Conservation (phyloP, 2,113 vertebrate species). For the Cyphomyrus discorhynchus region DNA sequence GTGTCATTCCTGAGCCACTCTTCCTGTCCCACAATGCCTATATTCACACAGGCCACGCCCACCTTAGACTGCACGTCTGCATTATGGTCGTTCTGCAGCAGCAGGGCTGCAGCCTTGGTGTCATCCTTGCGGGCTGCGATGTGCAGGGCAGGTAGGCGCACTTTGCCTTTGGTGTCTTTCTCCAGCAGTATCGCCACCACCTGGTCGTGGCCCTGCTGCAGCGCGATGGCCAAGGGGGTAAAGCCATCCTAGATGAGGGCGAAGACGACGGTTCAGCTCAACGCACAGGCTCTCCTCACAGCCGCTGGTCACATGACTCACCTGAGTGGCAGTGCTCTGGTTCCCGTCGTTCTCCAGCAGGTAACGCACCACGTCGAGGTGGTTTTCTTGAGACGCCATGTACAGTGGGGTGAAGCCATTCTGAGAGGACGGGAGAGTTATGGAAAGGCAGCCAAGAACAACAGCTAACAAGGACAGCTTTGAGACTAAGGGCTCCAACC, state of each 20-base stretch:
- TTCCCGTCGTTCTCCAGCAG: constrained; percentile 92
- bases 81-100: constrained; percentile 96
- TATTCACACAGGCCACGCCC: constrained; percentile 26
- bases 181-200: constrained; percentile 90
- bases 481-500: constrained; percentile 52
- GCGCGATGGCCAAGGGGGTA: constrained; percentile 87
- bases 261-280: neutral
- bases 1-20: neutral
- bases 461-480: neutral
- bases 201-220: constrained; percentile 95
- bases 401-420: constrained; percentile 95
- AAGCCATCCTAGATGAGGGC: constrained; percentile 76
- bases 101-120: constrained; percentile 88
- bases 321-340: constrained; percentile 97
- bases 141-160: constrained; percentile 86
- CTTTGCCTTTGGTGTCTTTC: constrained; percentile 96
- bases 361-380: constrained; percentile 89
- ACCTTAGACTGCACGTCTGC: constrained; percentile 98
- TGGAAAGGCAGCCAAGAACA: neutral
- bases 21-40: neutral
- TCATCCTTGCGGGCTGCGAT: constrained; percentile 96
- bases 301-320: constrained; percentile 33
- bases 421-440: constrained; percentile 46
- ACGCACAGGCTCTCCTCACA: neutral
- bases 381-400: constrained; percentile 97